A percentile compares a stretch with the other conserved stretches of the same genome.
These are phyloP conservation scores for Fratercula arctica DNA, from an alignment of 2,797 vertebrate genomes.

Conservation along the genomic window DNA sequence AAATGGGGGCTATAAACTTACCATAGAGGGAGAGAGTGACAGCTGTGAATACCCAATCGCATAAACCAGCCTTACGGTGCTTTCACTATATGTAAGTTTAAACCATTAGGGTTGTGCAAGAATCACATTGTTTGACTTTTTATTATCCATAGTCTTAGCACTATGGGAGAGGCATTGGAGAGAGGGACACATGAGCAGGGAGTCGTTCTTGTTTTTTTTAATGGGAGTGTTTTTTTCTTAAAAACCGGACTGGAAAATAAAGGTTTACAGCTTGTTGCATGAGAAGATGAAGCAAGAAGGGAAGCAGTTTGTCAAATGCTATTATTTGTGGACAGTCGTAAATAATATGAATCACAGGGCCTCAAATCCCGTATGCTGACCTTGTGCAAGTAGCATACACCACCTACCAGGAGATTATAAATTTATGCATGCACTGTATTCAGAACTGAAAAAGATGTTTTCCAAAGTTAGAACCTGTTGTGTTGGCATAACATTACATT, in stretches of 20 bases:
- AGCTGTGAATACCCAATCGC: background rate
- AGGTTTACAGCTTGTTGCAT: background rate
- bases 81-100: background rate
- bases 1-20: background rate
- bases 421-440: background rate
- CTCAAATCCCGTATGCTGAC: background rate
- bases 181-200: background rate
- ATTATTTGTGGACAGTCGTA: background rate
- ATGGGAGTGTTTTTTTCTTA: background rate
- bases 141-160: background rate
- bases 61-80: background rate
- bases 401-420: background rate
- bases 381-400: background rate
- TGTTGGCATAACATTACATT: constrained; percentile 63
- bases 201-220: background rate
- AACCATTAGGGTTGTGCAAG: background rate
- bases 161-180: background rate
- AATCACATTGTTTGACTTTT: background rate
- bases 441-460: constrained; percentile 48
- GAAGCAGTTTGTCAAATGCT: background rate
- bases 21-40: background rate
- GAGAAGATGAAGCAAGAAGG: constrained; percentile 14
- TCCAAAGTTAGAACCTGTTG: constrained; percentile 60
- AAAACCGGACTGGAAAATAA: background rate
- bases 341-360: background rate